Percentiles rank a stretch among this genome's conserved stretches.
Conservation (phyloP, 2,113 vertebrate species). For the Heliornis fulica region DNA sequence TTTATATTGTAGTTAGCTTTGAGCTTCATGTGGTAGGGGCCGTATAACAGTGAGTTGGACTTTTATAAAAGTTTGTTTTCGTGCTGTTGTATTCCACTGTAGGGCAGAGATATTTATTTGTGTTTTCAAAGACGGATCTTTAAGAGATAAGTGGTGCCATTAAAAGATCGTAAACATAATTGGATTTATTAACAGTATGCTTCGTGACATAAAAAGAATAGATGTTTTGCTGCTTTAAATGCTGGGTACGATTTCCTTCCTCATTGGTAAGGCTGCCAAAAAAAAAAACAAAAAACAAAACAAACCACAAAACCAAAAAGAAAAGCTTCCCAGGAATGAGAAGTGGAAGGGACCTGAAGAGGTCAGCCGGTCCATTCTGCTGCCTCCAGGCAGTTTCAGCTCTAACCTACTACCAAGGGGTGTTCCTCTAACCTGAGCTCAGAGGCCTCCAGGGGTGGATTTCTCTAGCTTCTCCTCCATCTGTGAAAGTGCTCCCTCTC, state of each 20-base stretch:
- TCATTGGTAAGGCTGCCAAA: background rate
- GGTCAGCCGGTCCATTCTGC: background rate
- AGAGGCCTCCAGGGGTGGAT: background rate
- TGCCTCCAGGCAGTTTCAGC: background rate
- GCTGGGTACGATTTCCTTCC: background rate
- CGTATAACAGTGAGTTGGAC: background rate
- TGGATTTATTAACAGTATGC: slow-evolving; percentile 46
- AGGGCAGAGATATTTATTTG: slow-evolving; percentile 18
- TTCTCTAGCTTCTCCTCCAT: background rate
- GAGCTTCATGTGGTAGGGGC: background rate
- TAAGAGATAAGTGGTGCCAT: slow-evolving; percentile 22
- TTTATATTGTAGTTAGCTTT: background rate
- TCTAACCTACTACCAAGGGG: background rate
- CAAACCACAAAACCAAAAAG: background rate
- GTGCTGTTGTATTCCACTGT: background rate
- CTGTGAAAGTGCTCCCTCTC: background rate
- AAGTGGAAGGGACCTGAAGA: background rate
- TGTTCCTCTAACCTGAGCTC: background rate
- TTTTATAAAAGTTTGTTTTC: background rate
- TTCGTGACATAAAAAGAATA: background rate
- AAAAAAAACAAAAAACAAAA: background rate
- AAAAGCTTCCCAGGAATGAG: background rate
- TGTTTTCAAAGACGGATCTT: slow-evolving; percentile 7
- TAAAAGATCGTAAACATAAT: slow-evolving; percentile 43
- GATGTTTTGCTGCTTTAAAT: background rate